These are phyloP conservation scores for Pantala flavescens DNA, from an alignment of 1,140 invertebrate species.

Conservation along the genomic window DNA sequence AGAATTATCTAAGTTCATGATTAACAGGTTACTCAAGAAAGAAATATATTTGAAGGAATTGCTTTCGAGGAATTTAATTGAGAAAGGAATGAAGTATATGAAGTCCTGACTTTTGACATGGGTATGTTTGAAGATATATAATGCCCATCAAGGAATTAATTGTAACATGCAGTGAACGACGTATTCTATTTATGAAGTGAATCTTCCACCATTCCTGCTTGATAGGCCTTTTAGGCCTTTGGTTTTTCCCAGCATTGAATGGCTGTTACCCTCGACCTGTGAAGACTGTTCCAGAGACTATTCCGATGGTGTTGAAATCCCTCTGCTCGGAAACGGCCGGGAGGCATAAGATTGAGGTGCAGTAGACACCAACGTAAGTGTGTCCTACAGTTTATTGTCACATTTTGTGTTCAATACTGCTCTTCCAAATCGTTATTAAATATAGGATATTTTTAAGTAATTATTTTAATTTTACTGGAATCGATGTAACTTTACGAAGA, in stretches of 20 bases:
- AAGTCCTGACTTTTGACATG: too few species aligned
- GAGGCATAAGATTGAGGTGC: background rate
- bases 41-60: too few species aligned
- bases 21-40: too few species aligned
- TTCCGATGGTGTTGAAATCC: background rate
- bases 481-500: too few species aligned
- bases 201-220: background rate
- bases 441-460: too few species aligned
- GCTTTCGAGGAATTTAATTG: too few species aligned
- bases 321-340: background rate
- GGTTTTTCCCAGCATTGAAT: slow-evolving; percentile 5
- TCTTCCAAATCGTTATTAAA: background rate
- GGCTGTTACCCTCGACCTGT: background rate
- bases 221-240: background rate
- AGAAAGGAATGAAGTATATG: too few species aligned
- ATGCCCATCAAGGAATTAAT: background rate
- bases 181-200: background rate
- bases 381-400: background rate
- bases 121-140: background rate
- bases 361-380: background rate
- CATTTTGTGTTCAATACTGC: background rate
- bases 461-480: too few species aligned
- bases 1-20: too few species aligned
- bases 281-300: background rate
- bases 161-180: background rate